phyloP scores from a whole-genome alignment of 1,140 invertebrate species.

The Agrypnia vestita region DNA sequence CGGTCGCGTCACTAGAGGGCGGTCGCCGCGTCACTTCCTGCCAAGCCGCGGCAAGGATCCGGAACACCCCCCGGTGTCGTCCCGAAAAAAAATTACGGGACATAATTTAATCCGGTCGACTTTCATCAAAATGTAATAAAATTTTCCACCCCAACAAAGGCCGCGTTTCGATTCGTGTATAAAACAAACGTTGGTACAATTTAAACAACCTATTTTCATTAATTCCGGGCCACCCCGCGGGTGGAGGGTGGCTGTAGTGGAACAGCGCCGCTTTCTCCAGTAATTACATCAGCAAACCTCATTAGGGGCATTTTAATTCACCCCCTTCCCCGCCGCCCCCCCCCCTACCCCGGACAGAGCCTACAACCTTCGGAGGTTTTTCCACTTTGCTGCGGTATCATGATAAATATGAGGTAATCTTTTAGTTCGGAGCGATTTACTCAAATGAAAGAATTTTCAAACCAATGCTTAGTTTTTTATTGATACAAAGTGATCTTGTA shows the following conservation, averaged over 20 bases:
- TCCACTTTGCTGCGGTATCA: constrained; percentile 12
- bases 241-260: not conserved
- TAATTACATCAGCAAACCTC: constrained; percentile 59
- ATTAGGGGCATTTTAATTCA: constrained; percentile 58
- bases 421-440: not conserved
- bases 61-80: not conserved
- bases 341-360: not conserved
- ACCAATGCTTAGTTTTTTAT: too few relatives aligned
- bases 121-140: constrained; percentile 29
- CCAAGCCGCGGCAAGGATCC: too few relatives aligned
- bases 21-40: too few relatives aligned
- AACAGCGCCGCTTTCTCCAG: constrained; percentile 41
- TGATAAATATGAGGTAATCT: constrained; percentile 12
- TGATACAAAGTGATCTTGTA: too few relatives aligned
- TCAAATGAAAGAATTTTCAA: too few relatives aligned
- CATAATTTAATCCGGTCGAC: constrained; percentile 11
- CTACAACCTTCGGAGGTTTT: constrained; percentile 18
- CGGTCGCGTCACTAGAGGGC: too few relatives aligned
- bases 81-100: not conserved
- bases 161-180: constrained; percentile 23
- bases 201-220: constrained; percentile 47
- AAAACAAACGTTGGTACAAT: constrained; percentile 42
- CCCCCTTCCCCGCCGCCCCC: constrained; percentile 26
- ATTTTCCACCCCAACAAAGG: constrained; percentile 10
- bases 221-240: constrained; percentile 12